A percentile compares a stretch with the other conserved stretches of the same genome.
phyloP scores from a whole-genome alignment of 2,113 vertebrate species.

The Phoenicopterus ruber region DNA sequence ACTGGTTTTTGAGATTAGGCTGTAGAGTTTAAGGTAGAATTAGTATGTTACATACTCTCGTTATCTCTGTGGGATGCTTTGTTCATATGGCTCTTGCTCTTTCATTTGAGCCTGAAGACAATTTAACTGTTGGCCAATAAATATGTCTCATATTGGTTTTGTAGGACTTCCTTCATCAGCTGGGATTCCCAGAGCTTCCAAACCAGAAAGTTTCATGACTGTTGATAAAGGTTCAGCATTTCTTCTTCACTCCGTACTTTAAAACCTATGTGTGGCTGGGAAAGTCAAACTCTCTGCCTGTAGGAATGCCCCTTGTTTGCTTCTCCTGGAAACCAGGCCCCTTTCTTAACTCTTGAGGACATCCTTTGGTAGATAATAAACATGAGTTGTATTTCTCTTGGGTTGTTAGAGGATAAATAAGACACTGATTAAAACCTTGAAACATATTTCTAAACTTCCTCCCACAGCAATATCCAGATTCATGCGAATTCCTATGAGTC shows the following conservation, averaged over 20 bases:
- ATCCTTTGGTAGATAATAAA: not conserved
- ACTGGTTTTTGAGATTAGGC: not conserved
- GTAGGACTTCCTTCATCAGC: not conserved
- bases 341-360: not conserved
- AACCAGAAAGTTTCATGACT: not conserved
- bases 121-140: not conserved
- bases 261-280: not conserved
- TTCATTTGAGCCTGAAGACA: not conserved
- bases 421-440: not conserved
- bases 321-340: not conserved
- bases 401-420: not conserved
- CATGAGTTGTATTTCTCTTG: not conserved
- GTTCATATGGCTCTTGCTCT: not conserved
- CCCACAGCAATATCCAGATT: not conserved
- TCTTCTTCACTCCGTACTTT: not conserved
- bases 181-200: not conserved
- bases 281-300: not conserved
- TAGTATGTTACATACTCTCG: not conserved
- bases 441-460: not conserved
- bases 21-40: not conserved
- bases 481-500: not conserved
- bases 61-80: not conserved
- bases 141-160: not conserved
- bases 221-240: not conserved
- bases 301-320: not conserved